Evolutionary conservation across 1,140 invertebrate species (phyloP).

Genomic region (Lineus longissimus): DNA sequence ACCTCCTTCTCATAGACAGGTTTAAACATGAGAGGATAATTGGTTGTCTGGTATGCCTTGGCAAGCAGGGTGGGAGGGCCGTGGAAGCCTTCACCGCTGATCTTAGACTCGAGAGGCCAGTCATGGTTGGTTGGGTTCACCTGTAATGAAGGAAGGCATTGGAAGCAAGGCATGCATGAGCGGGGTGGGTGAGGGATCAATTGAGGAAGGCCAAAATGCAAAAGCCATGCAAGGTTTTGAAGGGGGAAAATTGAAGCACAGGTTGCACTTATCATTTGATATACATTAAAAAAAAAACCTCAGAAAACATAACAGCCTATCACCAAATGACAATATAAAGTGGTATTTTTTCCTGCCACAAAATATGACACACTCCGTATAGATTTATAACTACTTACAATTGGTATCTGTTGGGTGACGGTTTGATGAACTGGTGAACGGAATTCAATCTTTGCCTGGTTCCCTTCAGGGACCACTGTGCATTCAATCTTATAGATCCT

Average conservation of each 20-base stretch:
- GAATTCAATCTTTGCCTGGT: constrained; percentile 46
- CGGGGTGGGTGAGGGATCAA: background rate
- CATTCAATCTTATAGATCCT: constrained; percentile 48
- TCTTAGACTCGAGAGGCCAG: constrained; percentile 40
- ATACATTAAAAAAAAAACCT: no score
- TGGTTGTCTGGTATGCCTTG: constrained; percentile 41
- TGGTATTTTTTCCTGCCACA: no score
- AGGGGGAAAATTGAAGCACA: no score
- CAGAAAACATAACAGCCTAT: no score
- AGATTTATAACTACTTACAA: constrained; percentile 35
- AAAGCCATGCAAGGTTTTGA: no score
- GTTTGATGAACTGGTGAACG: constrained; percentile 45
- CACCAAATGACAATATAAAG: no score
- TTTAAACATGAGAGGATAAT: constrained; percentile 46
- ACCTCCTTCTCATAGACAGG: constrained; percentile 42
- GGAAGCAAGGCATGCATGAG: background rate
- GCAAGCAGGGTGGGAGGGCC: constrained; percentile 42
- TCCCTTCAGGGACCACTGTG: constrained; percentile 48
- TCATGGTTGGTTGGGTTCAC: constrained; percentile 48
- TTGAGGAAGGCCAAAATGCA: background rate
- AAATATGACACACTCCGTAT: no score
- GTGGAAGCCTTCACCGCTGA: constrained; percentile 43
- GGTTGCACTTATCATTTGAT: no score
- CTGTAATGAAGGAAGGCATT: constrained; percentile 21
- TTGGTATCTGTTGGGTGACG: constrained; percentile 49